Evolutionary conservation across 2,888 invertebrate genomes (phyloP), one percentile per base, ranked within the genome.

Genomic region (Drosophila mettleri): DNA sequence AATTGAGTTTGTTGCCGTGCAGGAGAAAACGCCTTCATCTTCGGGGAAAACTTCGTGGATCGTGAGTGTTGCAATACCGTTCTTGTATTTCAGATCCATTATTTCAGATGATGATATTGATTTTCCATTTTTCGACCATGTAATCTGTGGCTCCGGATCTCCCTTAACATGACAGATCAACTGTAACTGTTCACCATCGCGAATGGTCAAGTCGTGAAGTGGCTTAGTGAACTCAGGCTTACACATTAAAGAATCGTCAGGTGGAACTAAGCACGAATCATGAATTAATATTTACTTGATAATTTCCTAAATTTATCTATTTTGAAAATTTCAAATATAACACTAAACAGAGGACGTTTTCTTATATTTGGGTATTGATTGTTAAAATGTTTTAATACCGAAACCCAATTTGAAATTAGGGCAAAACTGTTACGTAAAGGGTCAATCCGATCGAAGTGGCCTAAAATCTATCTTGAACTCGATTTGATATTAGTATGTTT

Each of bases 31-130:
- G 22, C 96, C 98, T 92, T 98, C 98, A 91, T 98, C 98, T 92
- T 98, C 98, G 0, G 98, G 98, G 94, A 97, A 98, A 48, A 98
- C 95, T 93, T 98, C 98, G 87, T 96, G 96, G 88, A 99, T 98
- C 55, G 95, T 95, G 48, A 98, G 93, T 22, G 96, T 96, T 0
- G 98, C 98, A 12, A 96, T 94, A 53, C 97, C 97, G 91, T 96
- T 96, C 93, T 97, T 97, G 93, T 98, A 98, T 92, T 97, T 98
- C 64, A 98, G 94, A 91, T 98, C 97, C 87, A 98, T 94, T 34
- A 97, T 96, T 93, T 97, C 96, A 0, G 95, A 96, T 14, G 96
- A 96, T 68, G 94, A 94, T 71, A 91, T 91, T 68, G 94, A 94
- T 92, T 96, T 95, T n/a, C 95, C 96, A 90, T 97, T 96, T 93